Conservation (phyloP, 2,113 vertebrate species). For the Gavialis gangeticus region DNA sequence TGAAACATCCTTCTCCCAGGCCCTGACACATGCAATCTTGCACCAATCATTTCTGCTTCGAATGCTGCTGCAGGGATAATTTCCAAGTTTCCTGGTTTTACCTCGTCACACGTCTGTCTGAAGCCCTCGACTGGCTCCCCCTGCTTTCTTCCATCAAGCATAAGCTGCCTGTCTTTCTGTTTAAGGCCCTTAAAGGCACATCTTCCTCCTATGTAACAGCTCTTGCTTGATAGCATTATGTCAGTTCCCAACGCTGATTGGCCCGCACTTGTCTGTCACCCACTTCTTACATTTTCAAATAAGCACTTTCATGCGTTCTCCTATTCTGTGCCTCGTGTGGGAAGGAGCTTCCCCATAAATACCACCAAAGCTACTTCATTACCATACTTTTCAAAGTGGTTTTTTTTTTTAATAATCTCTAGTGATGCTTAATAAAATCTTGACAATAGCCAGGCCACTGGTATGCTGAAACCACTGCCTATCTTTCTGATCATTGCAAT, state of each 20-base stretch:
- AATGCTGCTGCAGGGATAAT: background rate
- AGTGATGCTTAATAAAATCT: background rate
- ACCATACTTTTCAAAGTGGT: background rate
- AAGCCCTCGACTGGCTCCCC: background rate
- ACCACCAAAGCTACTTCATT: no score
- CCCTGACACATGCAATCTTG: background rate
- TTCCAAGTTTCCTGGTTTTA: background rate
- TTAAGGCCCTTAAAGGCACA: background rate
- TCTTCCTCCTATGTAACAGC: background rate
- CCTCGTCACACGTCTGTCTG: background rate
- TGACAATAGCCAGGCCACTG: background rate
- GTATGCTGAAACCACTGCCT: background rate
- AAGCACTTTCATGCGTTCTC: background rate
- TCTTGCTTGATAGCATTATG: background rate
- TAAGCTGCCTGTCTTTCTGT: background rate
- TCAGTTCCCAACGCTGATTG: background rate
- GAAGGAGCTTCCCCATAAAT: background rate
- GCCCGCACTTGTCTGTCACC: background rate
- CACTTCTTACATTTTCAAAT: background rate
- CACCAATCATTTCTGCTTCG: background rate
- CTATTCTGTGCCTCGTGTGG: background rate
- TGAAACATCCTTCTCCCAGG: background rate
- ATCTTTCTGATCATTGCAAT: background rate
- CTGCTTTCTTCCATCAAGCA: background rate
- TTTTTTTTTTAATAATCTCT: background rate